Percentiles rank a stretch among this genome's conserved stretches.
Evolutionary conservation across 2,113 vertebrate genomes (phyloP).

Genomic region (Gulo gulo): DNA sequence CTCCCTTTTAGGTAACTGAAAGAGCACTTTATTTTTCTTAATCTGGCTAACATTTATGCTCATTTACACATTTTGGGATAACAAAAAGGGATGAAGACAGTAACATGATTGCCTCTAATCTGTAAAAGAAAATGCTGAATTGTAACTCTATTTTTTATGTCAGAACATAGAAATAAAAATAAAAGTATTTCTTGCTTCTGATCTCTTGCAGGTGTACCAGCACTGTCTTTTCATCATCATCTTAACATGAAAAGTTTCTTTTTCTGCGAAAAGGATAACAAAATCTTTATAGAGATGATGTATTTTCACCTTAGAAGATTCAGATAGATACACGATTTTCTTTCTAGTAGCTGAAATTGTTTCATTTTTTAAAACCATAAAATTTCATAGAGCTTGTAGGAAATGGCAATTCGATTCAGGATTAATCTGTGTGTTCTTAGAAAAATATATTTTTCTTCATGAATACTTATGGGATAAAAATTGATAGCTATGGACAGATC

Average conservation of each 20-base stretch:
- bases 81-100: neutral
- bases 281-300: neutral
- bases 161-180: neutral
- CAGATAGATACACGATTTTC: neutral
- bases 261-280: neutral
- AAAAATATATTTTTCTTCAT: conserved; percentile 23
- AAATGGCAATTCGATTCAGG: conserved; percentile 23
- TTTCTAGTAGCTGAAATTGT: neutral
- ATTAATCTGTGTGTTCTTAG: neutral
- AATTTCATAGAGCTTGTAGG: neutral
- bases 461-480: conserved; percentile 19
- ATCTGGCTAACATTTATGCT: neutral
- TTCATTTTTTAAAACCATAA: conserved; percentile 29
- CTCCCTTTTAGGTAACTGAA: neutral
- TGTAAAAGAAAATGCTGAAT: neutral
- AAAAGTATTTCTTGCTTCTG: neutral
- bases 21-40: neutral
- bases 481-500: neutral
- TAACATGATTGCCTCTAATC: neutral
- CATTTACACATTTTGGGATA: neutral
- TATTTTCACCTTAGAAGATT: neutral
- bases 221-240: neutral
- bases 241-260: neutral
- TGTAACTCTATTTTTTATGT: neutral
- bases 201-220: neutral